phyloP scores from a whole-genome alignment of 2,113 vertebrate genomes.

The Acinonyx jubatus region DNA sequence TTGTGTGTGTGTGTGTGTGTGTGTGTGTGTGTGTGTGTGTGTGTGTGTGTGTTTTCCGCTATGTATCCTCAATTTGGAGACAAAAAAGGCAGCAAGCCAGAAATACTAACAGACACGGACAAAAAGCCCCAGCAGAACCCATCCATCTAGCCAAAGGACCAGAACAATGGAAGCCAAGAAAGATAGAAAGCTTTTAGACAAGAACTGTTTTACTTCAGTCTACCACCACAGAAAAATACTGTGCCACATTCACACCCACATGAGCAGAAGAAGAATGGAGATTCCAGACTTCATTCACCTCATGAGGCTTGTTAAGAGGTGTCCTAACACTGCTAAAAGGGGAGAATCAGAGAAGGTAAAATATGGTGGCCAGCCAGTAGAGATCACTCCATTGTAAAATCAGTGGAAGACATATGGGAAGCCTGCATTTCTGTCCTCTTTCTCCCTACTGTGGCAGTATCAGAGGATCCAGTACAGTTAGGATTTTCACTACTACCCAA shows the following conservation, averaged over 20 bases:
- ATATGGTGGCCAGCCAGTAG: neutral
- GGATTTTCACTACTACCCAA: neutral
- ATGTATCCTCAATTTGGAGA: neutral
- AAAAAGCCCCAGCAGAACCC: neutral
- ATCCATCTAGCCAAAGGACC: neutral
- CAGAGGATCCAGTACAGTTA: neutral
- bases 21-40: too few relatives aligned
- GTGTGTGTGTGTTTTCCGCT: neutral
- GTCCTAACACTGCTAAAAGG: neutral
- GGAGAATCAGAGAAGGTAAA: neutral
- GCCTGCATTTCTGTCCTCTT: accelerated
- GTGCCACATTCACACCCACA: neutral
- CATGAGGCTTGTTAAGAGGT: neutral
- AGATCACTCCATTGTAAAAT: neutral
- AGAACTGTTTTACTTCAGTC: neutral
- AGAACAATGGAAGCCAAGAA: neutral
- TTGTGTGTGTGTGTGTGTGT: too few relatives aligned
- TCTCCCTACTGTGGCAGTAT: neutral
- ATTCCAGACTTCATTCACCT: neutral
- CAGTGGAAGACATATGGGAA: neutral
- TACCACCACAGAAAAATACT: neutral
- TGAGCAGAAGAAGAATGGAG: neutral
- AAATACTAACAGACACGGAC: neutral
- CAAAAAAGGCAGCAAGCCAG: neutral
- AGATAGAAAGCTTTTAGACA: neutral